Conservation (phyloP, 2,797 vertebrate genomes). For the Ctenochaetus hawaiiensis region DNA sequence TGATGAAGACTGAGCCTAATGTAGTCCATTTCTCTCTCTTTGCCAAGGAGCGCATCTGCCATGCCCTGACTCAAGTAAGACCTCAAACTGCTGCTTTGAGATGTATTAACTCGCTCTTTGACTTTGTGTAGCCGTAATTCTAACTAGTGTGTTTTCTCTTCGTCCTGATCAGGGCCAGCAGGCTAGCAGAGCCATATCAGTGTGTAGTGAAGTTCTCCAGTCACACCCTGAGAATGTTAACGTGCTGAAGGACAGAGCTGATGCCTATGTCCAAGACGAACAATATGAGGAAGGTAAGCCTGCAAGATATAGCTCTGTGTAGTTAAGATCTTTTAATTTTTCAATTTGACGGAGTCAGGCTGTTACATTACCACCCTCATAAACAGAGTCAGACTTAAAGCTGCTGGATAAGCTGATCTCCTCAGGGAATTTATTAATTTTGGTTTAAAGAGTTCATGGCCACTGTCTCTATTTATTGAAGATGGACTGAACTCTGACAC, state of each 20-base stretch:
- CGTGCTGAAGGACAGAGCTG: conserved; percentile 92
- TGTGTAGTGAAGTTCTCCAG: conserved; percentile 91
- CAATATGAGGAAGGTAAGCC: conserved; percentile 94
- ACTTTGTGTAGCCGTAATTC: not conserved
- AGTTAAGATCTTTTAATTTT: not conserved
- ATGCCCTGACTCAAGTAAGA: conserved; percentile 92
- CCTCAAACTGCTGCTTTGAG: conserved; percentile 2
- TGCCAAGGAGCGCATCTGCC: conserved; percentile 96
- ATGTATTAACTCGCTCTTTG: not conserved
- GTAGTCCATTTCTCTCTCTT: conserved; percentile 86
- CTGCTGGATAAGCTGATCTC: not conserved
- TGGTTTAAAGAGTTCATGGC: not conserved
- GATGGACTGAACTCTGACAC: not conserved
- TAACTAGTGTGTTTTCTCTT: not conserved
- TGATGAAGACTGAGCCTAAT: conserved; percentile 93
- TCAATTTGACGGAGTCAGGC: not conserved
- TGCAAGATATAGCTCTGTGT: not conserved
- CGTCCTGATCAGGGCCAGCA: conserved; percentile 86
- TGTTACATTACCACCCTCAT: not conserved
- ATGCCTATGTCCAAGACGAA: conserved; percentile 93
- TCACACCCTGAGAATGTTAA: conserved; percentile 89
- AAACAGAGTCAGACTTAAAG: not conserved
- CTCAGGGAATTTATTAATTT: not conserved
- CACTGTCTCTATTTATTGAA: not conserved
- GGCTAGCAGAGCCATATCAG: conserved; percentile 86